Evolutionary conservation across 2,113 vertebrate species (phyloP).

Genomic region (Fregetta grallaria): DNA sequence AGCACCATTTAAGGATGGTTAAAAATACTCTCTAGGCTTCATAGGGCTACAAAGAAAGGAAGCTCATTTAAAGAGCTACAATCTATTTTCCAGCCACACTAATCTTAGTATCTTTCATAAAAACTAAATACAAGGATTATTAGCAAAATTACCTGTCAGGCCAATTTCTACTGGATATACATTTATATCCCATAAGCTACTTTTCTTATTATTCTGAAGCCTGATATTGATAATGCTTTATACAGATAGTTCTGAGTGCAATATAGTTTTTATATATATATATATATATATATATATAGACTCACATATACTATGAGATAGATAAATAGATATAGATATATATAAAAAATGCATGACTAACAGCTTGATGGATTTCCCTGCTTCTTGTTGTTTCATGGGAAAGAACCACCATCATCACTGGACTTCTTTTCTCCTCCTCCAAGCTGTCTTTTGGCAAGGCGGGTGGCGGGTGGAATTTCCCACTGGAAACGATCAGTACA

Average conservation of each 20-base stretch:
- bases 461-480: background rate
- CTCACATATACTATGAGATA: background rate
- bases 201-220: background rate
- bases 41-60: background rate
- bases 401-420: background rate
- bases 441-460: background rate
- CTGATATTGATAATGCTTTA: background rate
- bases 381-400: background rate
- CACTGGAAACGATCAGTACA: background rate
- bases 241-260: background rate
- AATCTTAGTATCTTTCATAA: background rate
- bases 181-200: background rate
- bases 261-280: background rate
- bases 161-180: background rate
- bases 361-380: background rate
- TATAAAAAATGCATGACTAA: background rate
- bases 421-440: background rate
- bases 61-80: background rate
- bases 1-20: slow-evolving; percentile 26
- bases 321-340: background rate
- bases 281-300: background rate
- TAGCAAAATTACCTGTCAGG: background rate
- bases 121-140: background rate
- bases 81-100: background rate
- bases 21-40: slow-evolving; percentile 36